Base-by-base conservation (phyloP, 2,888 invertebrate genomes). In the Tetragnatha montana region DNA sequence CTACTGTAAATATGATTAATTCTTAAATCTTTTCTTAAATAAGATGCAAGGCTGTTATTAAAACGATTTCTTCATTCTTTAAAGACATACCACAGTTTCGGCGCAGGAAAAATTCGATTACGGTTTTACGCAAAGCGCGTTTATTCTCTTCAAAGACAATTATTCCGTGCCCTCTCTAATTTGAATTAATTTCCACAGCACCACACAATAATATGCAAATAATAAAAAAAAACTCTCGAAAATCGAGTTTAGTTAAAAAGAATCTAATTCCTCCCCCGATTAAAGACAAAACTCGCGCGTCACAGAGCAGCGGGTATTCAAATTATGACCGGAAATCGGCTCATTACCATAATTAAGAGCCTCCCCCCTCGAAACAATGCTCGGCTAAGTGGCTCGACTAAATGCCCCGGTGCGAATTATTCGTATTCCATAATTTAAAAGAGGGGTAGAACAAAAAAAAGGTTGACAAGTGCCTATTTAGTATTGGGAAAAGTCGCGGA, bases 271-370 rank as follows among this genome's bases (percentile, higher is more conserved):
- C 35, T n/a, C 35, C 4, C 35, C 78, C 71, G 35, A 78, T 51
- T 78, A 85, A 85, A 79, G 79, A 78, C 78, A 78, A 22, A 50
- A 49, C n/a, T 22, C 12, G 51, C 78, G 78, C 71, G 17, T 78
- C 47, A 85, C 71, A 73, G 50, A 50, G 17, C 74, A 21, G 47
- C 85, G 78, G 78, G 85, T 78, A 78, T 78, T 85, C 70, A 78
- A 85, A 85, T 85, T 85, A 85, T 85, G 78, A 85, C 69, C 78
- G 49, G 50, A 70, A 85, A 82, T 71, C 70, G 69, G 14, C 71
- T 85, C 78, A 85, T 85, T 85, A 85, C 78, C 85, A 85, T 85
- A 85, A 85, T 85, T 85, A 85, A 79, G 49, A 79, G 78, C 83
- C 35, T 60, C 17, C 60, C 1, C 50, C 50, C 70, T 68, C 49